Evolutionary conservation across 2,113 vertebrate species (phyloP), one percentile per base, ranked within the genome.

Genomic region (Nansenia antarctica): DNA sequence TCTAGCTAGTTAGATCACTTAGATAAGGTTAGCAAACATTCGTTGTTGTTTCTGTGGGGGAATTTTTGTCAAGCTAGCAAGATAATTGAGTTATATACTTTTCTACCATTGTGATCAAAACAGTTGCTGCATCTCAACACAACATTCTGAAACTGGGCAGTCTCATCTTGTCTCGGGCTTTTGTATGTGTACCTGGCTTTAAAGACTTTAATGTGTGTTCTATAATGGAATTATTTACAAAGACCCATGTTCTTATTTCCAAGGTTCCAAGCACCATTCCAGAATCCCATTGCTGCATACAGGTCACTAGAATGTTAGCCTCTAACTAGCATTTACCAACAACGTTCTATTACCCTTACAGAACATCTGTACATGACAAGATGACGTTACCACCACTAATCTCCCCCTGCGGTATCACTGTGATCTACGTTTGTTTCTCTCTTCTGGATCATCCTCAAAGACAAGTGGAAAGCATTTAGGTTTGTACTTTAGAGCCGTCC

Each of bases 401-500:
- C 15, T 32, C 15, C 32, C 57, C 37, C 27, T n/a, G 3, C 18
- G 26, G 24, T 30, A 37, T 68, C 54, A 22, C n/a, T 31, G 15
- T 26, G 29, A 47, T 30, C 8, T 73, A 26, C 67, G 69, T 77
- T 1, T 67, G 74, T 69, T 31, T 34, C 47, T 54, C 30, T 49
- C 37, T 2, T 45, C 22, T 47, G 72, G 62, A 79, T 85, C 81
- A 76, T 70, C 72, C 69, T 58, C 52, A 57, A 75, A 70, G 75
- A 62, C 62, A 0, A 81, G 67, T 63, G 15, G 70, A 81, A 78
- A 67, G 82, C 81, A 82, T 85, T 88, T 82, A 82, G 81, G 75
- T 81, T 83, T 88, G 74, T 58, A 63, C 77, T 88, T 82, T 76
- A 87, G 78, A 84, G 69, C 59, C 69, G 74, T 35, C 68, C 72